These are phyloP conservation scores for Agriopis marginaria DNA, from an alignment of 2,888 invertebrate species.

Conservation along the genomic window DNA sequence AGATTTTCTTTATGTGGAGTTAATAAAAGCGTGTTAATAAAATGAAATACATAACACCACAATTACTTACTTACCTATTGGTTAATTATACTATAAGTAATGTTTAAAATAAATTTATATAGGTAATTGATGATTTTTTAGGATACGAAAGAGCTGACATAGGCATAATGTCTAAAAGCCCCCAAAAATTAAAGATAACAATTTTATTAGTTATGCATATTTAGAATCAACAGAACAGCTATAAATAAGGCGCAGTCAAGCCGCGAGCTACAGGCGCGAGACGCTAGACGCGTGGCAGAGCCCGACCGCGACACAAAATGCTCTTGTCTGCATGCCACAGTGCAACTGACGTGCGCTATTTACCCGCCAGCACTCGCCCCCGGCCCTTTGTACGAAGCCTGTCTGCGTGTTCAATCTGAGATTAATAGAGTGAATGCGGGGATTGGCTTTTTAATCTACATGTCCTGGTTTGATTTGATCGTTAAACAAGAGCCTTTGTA, in stretches of 20 bases:
- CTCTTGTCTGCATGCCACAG: slow-evolving; percentile 15
- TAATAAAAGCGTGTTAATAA: too few species aligned
- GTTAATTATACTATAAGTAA: too few species aligned
- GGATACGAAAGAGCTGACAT: too few species aligned
- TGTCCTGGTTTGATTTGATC: slow-evolving; percentile 14
- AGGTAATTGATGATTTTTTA: too few species aligned
- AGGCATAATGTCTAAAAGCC: too few species aligned
- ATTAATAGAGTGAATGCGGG: slow-evolving; percentile 20
- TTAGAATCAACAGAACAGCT: background rate
- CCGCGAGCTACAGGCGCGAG: background rate
- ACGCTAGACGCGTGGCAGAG: slow-evolving; percentile 7
- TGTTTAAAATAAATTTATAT: too few species aligned
- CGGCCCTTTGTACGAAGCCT: slow-evolving; percentile 22
- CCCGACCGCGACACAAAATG: slow-evolving; percentile 20
- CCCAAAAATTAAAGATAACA: too few species aligned
- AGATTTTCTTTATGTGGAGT: too few species aligned
- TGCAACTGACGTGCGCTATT: slow-evolving; percentile 34
- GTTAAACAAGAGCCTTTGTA: background rate
- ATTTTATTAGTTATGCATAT: too few species aligned
- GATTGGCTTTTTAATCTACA: slow-evolving; percentile 17
- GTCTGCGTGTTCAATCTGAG: slow-evolving; percentile 24
- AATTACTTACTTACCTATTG: too few species aligned
- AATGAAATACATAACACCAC: too few species aligned
- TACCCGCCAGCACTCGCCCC: slow-evolving; percentile 9
- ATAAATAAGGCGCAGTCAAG: background rate